Percentiles rank a stretch among this genome's conserved stretches.
Evolutionary conservation across 2,888 invertebrate genomes (phyloP).

Genomic region (Lithosia quadra): DNA sequence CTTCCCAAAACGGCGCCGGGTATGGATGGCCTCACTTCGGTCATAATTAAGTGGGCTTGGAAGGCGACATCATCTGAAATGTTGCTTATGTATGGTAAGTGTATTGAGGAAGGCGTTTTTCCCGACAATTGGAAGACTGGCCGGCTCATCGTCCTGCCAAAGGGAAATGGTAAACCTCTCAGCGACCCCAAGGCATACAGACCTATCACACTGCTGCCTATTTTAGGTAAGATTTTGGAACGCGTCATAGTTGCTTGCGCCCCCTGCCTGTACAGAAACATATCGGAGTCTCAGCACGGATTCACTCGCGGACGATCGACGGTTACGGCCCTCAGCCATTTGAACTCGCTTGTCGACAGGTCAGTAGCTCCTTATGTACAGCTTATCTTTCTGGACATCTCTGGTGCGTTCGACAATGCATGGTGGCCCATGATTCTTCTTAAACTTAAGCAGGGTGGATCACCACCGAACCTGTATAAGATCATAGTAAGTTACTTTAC

Average conservation of each 20-base stretch:
- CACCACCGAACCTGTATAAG: background rate
- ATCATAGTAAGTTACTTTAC: background rate
- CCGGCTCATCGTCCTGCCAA: constrained; percentile 39
- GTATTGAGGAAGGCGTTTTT: constrained; percentile 35
- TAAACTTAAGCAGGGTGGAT: constrained; percentile 28
- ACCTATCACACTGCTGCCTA: background rate
- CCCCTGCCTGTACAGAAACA: constrained; percentile 17
- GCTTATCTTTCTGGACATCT: constrained; percentile 52
- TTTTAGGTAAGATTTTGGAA: background rate
- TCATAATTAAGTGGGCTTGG: background rate
- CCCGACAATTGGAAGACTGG: constrained; percentile 48
- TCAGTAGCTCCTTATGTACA: constrained; percentile 39
- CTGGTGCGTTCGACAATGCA: constrained; percentile 57
- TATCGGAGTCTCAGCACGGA: constrained; percentile 50
- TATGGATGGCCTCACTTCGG: background rate
- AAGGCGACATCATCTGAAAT: background rate
- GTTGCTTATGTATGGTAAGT: background rate
- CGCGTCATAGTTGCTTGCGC: constrained; percentile 21
- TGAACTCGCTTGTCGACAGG: background rate
- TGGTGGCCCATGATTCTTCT: constrained; percentile 59
- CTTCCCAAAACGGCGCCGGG: constrained; percentile 44
- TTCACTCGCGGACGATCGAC: constrained; percentile 38
- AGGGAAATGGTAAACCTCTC: constrained; percentile 39
- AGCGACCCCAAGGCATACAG: constrained; percentile 30
- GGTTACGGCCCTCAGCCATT: background rate